These are phyloP conservation scores for Operophtera brumata DNA, from an alignment of 2,888 invertebrate species.

Conservation along the genomic window DNA sequence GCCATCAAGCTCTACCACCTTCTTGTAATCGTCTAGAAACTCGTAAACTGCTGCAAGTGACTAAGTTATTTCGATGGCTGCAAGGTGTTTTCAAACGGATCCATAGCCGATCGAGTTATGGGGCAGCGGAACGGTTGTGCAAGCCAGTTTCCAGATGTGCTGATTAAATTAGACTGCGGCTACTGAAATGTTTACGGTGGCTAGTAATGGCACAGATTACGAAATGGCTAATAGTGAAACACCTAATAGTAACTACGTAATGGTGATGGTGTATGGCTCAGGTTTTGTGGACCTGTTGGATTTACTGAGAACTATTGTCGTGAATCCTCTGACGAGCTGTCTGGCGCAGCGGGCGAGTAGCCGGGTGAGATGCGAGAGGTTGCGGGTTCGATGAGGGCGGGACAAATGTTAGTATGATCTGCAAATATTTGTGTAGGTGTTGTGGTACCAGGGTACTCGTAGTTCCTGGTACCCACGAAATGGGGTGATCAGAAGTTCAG, in stretches of 20 bases:
- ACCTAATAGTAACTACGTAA: not conserved
- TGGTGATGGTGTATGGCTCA: constrained; percentile 7
- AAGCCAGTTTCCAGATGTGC: constrained; percentile 44
- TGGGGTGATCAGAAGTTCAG: too few species aligned
- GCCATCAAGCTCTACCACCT: not conserved
- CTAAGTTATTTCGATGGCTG: constrained; percentile 27
- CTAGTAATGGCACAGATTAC: constrained; percentile 40
- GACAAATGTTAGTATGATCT: too few species aligned
- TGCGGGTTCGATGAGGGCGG: too few species aligned
- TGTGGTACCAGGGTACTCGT: too few species aligned
- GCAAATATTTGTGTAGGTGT: too few species aligned
- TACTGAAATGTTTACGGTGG: constrained; percentile 44
- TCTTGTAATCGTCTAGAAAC: not conserved
- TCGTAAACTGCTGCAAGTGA: constrained; percentile 18
- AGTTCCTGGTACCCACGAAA: too few species aligned
- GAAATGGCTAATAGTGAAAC: constrained; percentile 16
- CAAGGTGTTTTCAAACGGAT: constrained; percentile 31
- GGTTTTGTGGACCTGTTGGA: not conserved
- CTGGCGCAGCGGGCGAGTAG: too few species aligned
- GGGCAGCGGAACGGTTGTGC: constrained; percentile 39
- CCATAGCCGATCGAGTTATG: constrained; percentile 46
- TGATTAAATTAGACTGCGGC: constrained; percentile 40
- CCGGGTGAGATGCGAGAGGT: too few species aligned
- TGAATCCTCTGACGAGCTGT: too few species aligned
- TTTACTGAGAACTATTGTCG: not conserved